Conservation (phyloP, 2,113 vertebrate species). For the Tychaedon coryphoeus region DNA sequence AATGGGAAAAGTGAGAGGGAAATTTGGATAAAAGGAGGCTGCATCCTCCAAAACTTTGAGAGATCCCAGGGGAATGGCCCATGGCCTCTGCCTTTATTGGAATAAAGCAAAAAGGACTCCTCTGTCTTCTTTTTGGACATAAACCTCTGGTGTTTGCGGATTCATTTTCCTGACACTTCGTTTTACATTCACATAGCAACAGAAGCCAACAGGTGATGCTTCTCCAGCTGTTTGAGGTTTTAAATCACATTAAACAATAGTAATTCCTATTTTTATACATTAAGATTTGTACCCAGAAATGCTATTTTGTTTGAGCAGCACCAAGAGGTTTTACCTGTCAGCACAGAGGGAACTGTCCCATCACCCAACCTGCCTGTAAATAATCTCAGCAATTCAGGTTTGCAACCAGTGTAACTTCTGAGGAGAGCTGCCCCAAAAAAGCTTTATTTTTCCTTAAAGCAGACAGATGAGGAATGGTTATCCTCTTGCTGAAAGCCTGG, state of each 20-base stretch:
- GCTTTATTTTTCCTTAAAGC: background rate
- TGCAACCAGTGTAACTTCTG: accelerated
- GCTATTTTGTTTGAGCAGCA: background rate
- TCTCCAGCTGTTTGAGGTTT: background rate
- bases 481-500: background rate
- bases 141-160: too few relatives aligned
- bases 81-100: too few relatives aligned
- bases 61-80: too few relatives aligned
- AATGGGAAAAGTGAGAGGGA: too few relatives aligned
- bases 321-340: background rate
- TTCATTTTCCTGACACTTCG: too few relatives aligned
- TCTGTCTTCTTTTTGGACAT: too few relatives aligned
- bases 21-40: too few relatives aligned
- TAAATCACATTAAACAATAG: accelerated
- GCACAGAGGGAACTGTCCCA: background rate
- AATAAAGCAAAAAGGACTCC: too few relatives aligned
- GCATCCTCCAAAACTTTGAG: too few relatives aligned
- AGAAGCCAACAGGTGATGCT: background rate
- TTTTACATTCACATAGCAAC: background rate
- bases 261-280: background rate
- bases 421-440: background rate
- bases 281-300: background rate
- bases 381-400: background rate
- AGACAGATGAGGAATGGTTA: background rate
- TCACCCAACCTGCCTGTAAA: background rate